Conservation (phyloP, 2,888 invertebrate genomes). For the Proisotoma minuta region DNA sequence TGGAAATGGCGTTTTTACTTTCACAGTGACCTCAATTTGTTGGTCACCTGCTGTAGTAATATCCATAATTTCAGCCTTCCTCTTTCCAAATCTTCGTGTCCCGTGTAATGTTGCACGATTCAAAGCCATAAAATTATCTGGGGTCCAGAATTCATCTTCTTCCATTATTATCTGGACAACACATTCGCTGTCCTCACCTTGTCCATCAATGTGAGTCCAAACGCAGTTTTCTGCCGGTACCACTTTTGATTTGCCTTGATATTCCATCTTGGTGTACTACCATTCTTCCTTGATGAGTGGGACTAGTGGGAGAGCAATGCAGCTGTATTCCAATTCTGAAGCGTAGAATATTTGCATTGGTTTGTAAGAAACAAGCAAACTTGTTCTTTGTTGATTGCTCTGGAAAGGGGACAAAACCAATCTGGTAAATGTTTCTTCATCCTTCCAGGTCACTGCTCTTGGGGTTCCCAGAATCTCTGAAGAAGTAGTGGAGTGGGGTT, state of each 20-base stretch:
- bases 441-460: not conserved
- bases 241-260: too few relatives aligned
- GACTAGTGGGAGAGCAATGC: not conserved
- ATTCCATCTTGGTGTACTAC: too few relatives aligned
- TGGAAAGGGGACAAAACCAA: not conserved
- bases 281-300: not conserved
- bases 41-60: not conserved
- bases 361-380: not conserved
- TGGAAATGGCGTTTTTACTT: not conserved
- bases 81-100: not conserved
- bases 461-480: not conserved
- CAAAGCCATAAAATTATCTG: not conserved
- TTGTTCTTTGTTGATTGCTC: not conserved
- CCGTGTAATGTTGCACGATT: not conserved
- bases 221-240: too few relatives aligned
- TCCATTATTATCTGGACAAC: not conserved
- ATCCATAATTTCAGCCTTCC: not conserved
- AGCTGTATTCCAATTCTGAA: not conserved
- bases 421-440: not conserved
- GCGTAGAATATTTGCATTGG: not conserved
- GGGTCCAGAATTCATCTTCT: not conserved
- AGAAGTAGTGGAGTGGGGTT: not conserved
- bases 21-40: not conserved
- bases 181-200: not conserved
- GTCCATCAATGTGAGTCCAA: not conserved